Base-by-base conservation (phyloP, 2,888 invertebrate species). In the Laspeyria flexula region DNA sequence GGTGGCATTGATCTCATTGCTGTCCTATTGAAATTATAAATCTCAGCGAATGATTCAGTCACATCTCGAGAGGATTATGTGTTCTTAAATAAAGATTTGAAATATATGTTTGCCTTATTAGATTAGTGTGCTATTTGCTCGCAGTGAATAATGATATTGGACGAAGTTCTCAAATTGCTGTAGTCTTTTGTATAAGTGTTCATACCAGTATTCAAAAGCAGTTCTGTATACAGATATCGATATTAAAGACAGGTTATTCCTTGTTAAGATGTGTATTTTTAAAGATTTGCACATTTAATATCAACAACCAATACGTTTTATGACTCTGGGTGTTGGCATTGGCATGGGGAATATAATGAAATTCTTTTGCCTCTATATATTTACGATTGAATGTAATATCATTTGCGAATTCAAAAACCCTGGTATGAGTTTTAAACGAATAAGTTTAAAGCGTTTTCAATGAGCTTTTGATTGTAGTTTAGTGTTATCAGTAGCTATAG, bases 1-100 rank as follows among this genome's bases (percentile, higher is more conserved):
- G 80, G 83, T 81, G 76, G 77, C 77, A 79, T 81, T 84, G 80
- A 84, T 83, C 81, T 77, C 71, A 37, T 47, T 53, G 61, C 60
- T 54, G 71, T 65, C 71, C 73, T 68, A 75, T 72, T 79, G 75
- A 70, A 74, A 75, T 78, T 78, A 75, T 79, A 81, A 83, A 79
- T 81, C 74, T 74, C 61, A 60, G 60, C 48, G 62, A 73, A 74
- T 65, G 60, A 75, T 75, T 71, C 66, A 66, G 65, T 70, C 53
- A 61, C 60, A 65, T 62, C 64, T 68, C 27, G 7, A 27, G 30
- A 27, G 56, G 59, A 63, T 66, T 60, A 64, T 41, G 42, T 39
- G 31, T 50, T 57, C 29, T 35, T 64, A 60, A 55, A 66, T 54
- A 47, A 51, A 53, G 35, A 45, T 60, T 57, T 25, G 11, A 54